phyloP scores from a whole-genome alignment of 2,113 vertebrate species.

The Ochotona princeps region DNA sequence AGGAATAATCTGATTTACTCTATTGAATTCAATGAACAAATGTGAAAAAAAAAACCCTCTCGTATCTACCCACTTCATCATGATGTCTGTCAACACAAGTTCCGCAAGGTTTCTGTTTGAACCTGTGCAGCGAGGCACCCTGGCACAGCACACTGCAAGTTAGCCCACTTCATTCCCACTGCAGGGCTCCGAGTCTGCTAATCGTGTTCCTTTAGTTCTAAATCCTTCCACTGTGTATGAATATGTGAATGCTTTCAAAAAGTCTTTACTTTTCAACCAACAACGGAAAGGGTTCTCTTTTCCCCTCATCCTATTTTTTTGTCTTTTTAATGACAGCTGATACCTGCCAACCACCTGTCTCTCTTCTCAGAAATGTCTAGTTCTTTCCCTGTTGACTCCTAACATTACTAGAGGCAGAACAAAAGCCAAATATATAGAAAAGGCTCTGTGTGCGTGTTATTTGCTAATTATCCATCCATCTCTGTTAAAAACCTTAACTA shows the following conservation, averaged over 20 bases:
- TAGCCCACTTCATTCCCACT: background rate
- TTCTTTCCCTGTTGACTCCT: no score
- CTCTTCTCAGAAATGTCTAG: no score
- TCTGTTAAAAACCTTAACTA: background rate
- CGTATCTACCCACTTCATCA: background rate
- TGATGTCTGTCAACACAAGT: background rate
- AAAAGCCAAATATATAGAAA: background rate
- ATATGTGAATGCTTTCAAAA: background rate
- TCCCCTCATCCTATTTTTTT: no score
- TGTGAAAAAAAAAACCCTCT: background rate
- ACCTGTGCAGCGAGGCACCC: background rate
- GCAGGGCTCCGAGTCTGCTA: background rate
- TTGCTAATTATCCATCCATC: background rate
- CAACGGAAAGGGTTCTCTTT: no score
- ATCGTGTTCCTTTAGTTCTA: background rate
- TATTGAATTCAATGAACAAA: background rate
- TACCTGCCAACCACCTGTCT: no score
- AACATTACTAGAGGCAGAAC: background rate
- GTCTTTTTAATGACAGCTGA: no score
- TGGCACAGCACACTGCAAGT: background rate
- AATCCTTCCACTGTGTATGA: background rate
- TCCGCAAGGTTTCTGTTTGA: background rate
- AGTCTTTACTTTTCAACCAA: background rate
- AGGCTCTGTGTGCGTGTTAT: background rate
- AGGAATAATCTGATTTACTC: background rate